These are phyloP conservation scores for Cavia aperea DNA, from an alignment of 2,113 vertebrate genomes.

Conservation along the genomic window DNA sequence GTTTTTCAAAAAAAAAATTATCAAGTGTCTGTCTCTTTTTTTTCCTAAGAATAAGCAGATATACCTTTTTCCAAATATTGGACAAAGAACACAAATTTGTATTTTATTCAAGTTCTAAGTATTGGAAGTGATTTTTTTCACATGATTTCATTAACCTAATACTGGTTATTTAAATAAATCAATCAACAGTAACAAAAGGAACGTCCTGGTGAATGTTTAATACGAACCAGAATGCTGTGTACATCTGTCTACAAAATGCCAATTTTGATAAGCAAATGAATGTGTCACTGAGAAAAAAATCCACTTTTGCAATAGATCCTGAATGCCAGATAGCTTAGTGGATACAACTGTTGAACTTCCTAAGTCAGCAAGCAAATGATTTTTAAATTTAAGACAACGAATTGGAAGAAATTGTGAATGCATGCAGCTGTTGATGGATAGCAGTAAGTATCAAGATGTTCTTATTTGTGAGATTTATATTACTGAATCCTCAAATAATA, in stretches of 20 bases:
- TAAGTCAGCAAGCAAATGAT: neutral
- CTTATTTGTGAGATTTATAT: constrained; percentile 29
- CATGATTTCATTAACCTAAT: neutral
- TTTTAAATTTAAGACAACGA: constrained; percentile 13
- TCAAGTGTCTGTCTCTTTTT: neutral
- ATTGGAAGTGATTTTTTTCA: neutral
- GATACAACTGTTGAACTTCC: constrained; percentile 6
- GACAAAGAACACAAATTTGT: neutral
- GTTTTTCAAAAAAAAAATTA: neutral
- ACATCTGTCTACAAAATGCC: neutral
- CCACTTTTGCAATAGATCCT: neutral
- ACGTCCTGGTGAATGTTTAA: neutral
- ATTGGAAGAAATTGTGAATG: constrained; percentile 23
- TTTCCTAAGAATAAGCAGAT: neutral
- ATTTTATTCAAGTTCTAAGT: neutral
- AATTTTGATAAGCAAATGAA: constrained; percentile 25
- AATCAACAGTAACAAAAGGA: neutral
- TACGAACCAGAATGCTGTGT: neutral
- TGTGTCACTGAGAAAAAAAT: neutral
- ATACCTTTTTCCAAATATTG: neutral
- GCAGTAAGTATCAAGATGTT: neutral
- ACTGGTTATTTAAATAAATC: neutral
- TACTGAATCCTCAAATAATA: neutral
- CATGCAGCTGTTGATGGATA: neutral
- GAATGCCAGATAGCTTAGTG: neutral